Evolutionary conservation across 2,888 invertebrate species (phyloP).

Genomic region (Biston stratarius): DNA sequence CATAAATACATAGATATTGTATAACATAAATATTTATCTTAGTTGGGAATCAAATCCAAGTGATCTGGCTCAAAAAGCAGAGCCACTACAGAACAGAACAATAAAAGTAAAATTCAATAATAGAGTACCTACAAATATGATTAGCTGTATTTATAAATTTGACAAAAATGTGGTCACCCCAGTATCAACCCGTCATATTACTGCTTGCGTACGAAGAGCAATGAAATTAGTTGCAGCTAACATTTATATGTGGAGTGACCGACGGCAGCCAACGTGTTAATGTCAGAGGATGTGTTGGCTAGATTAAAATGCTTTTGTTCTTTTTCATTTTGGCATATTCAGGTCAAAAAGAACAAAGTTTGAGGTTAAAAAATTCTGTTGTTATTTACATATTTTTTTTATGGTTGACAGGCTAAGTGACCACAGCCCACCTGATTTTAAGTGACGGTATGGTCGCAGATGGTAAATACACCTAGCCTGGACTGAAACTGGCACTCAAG

Average conservation of each 20-base stretch:
- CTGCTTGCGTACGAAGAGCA: slow-evolving; percentile 37
- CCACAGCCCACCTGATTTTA: no score
- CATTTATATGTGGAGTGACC: slow-evolving; percentile 41
- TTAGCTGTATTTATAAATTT: not conserved
- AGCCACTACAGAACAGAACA: no score
- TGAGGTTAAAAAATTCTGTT: not conserved
- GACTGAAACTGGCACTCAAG: no score
- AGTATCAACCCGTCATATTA: slow-evolving; percentile 42
- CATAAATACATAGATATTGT: no score
- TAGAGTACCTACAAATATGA: no score
- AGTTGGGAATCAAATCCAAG: no score
- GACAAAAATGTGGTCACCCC: not conserved
- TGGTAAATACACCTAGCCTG: no score
- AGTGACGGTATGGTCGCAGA: no score
- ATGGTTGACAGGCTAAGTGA: no score
- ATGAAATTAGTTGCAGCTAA: slow-evolving; percentile 46
- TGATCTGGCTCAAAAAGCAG: no score
- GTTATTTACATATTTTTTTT: not conserved
- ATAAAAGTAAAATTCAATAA: no score
- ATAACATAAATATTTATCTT: no score
- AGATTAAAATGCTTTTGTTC: slow-evolving; percentile 22
- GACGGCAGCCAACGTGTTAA: slow-evolving; percentile 33
- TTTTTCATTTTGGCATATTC: slow-evolving; percentile 17
- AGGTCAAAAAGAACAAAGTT: slow-evolving; percentile 9
- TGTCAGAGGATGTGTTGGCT: slow-evolving; percentile 34